Evolutionary conservation across 2,797 vertebrate species (phyloP).

Genomic region (Oophaga sylvatica): DNA sequence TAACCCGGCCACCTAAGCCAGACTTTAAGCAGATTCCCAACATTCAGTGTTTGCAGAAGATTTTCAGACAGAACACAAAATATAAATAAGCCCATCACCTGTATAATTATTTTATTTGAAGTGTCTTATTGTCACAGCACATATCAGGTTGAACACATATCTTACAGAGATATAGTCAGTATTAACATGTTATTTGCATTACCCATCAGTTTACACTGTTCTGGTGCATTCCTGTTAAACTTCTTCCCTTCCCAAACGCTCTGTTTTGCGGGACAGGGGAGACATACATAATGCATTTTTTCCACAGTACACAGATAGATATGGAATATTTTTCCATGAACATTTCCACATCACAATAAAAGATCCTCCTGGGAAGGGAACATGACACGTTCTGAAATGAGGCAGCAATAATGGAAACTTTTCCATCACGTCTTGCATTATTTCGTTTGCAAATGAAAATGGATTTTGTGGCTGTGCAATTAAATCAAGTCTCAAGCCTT

Average conservation of each 20-base stretch:
- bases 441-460: constrained; percentile 3
- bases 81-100: constrained; percentile 54
- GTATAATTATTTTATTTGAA: constrained; percentile 80
- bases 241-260: constrained; percentile 43
- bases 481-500: neutral
- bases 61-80: neutral
- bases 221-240: constrained; percentile 11
- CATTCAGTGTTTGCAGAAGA: too few species aligned
- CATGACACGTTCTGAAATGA: constrained; percentile 37
- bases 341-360: constrained; percentile 58
- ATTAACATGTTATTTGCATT: constrained; percentile 47
- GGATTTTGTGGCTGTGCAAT: neutral
- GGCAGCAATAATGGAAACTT: constrained; percentile 23
- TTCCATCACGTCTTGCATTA: neutral
- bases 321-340: constrained; percentile 53
- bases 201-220: constrained; percentile 22
- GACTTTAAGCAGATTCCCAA: too few species aligned
- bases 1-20: too few species aligned
- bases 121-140: constrained; percentile 80
- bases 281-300: constrained; percentile 54
- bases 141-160: constrained; percentile 78
- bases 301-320: constrained; percentile 56
- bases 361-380: constrained; percentile 53
- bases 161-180: constrained; percentile 68
- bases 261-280: constrained; percentile 19